phyloP scores from a whole-genome alignment of 2,113 vertebrate species.

The human (Homo sapiens) region GRCh38 chr2:196197001-196197500 shows the following conservation, averaged over 20 bases:
- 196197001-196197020: too few species aligned
- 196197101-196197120: not conserved
- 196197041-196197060: too few species aligned
- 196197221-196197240: not conserved
- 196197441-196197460: not conserved
- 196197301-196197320: not conserved
- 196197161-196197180: not conserved
- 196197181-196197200: not conserved
- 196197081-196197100: too few species aligned
- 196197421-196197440: not conserved
- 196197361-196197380: not conserved
- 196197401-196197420: constrained; percentile 1
- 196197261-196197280: not conserved
- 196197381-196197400: not conserved
- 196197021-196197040: too few species aligned
- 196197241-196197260: not conserved
- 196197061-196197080: too few species aligned
- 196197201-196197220: not conserved
- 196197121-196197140: not conserved
- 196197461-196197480: constrained; percentile 5
- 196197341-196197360: not conserved
- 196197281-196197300: not conserved
- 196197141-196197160: not conserved
- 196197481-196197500: not conserved
- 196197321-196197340: not conserved